Evolutionary conservation across 2,888 invertebrate species (phyloP), one percentile per base, ranked within the genome.

Genomic region (Sipha maydis): DNA sequence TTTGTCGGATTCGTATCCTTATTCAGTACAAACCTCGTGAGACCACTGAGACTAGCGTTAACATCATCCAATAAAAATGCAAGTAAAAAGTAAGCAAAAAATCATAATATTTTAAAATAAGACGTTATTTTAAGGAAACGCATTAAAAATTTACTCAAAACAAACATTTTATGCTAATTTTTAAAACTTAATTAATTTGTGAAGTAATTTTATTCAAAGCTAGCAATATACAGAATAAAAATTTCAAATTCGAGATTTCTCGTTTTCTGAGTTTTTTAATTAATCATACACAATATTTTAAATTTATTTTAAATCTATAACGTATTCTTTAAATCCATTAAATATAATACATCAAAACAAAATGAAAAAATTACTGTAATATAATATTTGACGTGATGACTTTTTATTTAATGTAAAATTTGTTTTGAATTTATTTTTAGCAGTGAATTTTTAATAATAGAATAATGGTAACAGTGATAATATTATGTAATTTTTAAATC

Each of bases 1-100:
- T 88, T 88, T 34, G 88, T 88, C 48, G 88, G 88, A 88, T 88
- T 88, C 82, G 88, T 88, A 19, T 88, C 88, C 8, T 25, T 88
- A 28, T 88, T 88, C 61, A 88, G 80, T 67, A 61, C 88, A 61
- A 88, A 88, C 75, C 80, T 88, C 25, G 75, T 82, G 5, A 75
- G 82, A 82, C 88, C 88, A 11, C 31, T 88, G 31, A 88, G 88
- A 67, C 75, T 88, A 25, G 88, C 88, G 9, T 67, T 88, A 67
- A 88, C 88, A 34, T 80, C 80, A n/a, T 80, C 88, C 8, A 88
- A 88, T 28, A 88, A 88, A 82, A 82, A 82, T 82, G 73, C 79
- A 41, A 85, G 31, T 5, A 88, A 88, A 48, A 80, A 61, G 88
- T 88, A 88, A 88, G 88, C 8, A 69, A 19, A 85, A 31, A 48